Evolutionary conservation across 2,113 vertebrate genomes (phyloP).

Genomic region (Oreotragus oreotragus): DNA sequence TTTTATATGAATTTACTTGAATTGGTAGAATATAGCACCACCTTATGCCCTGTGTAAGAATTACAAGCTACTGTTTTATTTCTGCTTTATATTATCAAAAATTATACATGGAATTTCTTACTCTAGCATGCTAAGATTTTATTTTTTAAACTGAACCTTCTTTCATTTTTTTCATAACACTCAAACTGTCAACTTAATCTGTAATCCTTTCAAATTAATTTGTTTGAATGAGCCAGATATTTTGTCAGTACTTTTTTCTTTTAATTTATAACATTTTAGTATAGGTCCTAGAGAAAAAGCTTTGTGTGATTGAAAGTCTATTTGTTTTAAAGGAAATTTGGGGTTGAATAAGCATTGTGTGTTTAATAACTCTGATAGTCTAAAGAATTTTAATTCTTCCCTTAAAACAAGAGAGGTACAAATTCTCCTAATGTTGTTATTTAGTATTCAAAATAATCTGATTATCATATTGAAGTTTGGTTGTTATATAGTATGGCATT

Average conservation of each 20-base stretch:
- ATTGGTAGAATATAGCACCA: conserved; percentile 72
- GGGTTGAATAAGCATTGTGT: neutral
- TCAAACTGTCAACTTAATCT: neutral
- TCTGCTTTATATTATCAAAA: conserved; percentile 1
- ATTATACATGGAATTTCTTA: conserved; percentile 23
- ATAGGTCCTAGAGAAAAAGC: neutral
- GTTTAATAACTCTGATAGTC: neutral
- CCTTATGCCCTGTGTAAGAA: conserved; percentile 67
- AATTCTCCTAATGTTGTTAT: neutral
- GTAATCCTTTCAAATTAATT: conserved; percentile 35
- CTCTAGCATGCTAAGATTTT: neutral
- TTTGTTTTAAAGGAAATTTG: conserved; percentile 37
- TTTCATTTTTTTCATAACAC: neutral
- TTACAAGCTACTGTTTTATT: conserved; percentile 53
- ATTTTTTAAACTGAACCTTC: neutral
- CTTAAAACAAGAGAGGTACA: neutral
- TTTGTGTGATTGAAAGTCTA: neutral
- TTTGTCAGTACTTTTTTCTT: conserved; percentile 46
- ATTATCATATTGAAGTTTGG: neutral
- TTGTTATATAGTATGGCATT: neutral
- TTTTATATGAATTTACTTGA: neutral
- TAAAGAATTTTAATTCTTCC: neutral
- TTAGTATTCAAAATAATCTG: neutral
- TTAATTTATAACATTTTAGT: conserved; percentile 18
- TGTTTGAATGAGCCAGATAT: conserved; percentile 25